phyloP scores from a whole-genome alignment of 2,888 invertebrate species.

The Sepiola atlantica region DNA sequence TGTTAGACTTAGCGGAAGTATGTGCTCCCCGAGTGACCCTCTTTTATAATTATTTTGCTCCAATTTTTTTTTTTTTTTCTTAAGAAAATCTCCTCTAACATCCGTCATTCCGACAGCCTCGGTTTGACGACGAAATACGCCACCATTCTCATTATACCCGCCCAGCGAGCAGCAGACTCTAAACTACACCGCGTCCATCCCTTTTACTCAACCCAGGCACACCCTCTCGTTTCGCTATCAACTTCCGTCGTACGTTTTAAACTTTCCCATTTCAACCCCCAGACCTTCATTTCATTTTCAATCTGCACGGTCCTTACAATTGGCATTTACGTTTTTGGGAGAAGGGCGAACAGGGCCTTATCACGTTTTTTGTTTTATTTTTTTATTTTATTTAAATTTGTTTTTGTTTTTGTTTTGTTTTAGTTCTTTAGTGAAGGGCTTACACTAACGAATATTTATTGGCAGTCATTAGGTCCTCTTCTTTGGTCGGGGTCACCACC shows the following conservation, averaged over 20 bases:
- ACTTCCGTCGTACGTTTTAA: not conserved
- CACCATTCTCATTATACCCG: not conserved
- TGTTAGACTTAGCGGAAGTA: too few species aligned
- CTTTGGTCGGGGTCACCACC: not conserved
- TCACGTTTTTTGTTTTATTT: not conserved
- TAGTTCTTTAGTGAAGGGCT: not conserved
- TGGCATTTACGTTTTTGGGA: not conserved
- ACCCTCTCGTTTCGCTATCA: not conserved
- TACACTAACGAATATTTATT: constrained; percentile 22
- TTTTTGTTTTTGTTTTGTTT: not conserved
- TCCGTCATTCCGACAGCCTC: not conserved
- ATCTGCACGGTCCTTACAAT: not conserved
- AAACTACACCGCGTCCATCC: not conserved
- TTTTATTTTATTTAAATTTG: not conserved
- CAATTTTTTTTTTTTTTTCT: not conserved
- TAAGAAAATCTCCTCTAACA: not conserved
- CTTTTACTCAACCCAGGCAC: not conserved
- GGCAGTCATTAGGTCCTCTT: constrained; percentile 22
- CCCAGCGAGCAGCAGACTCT: not conserved
- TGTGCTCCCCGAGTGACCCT: too few species aligned
- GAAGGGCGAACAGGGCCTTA: too few species aligned
- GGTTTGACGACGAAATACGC: not conserved
- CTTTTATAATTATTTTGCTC: not conserved
- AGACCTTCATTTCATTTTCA: not conserved
- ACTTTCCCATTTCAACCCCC: not conserved